These are phyloP conservation scores for Scolopax rusticola DNA, from an alignment of 2,797 vertebrate species.

Conservation along the genomic window DNA sequence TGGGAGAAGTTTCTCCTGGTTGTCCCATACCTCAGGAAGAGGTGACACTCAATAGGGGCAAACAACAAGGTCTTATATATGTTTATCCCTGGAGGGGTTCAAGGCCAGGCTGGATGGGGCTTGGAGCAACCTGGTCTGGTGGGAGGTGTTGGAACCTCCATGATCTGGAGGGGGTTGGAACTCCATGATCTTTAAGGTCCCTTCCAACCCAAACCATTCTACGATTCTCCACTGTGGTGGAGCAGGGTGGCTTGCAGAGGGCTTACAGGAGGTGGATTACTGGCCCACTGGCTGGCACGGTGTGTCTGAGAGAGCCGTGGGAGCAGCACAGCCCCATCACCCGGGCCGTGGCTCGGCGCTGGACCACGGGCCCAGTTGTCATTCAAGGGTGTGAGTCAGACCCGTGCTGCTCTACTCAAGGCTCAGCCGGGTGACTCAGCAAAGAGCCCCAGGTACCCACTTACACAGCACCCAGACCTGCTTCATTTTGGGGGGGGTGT, in stretches of 20 bases:
- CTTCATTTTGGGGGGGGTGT: not conserved
- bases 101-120: not conserved
- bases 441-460: not conserved
- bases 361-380: fast-evolving
- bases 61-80: not conserved
- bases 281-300: fast-evolving
- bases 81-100: not conserved
- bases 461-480: fast-evolving
- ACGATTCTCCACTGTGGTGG: not conserved
- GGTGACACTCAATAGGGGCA: not conserved
- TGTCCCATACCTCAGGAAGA: not conserved
- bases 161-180: not conserved
- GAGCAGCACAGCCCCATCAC: not conserved
- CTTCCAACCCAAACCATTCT: not conserved
- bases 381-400: fast-evolving
- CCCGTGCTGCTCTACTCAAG: fast-evolving
- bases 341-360: fast-evolving
- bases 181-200: not conserved
- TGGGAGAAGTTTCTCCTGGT: not conserved
- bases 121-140: not conserved
- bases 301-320: not conserved
- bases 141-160: not conserved
- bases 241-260: fast-evolving
- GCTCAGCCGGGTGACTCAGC: not conserved
- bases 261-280: fast-evolving